Conservation (phyloP, 2,888 invertebrate species). For the Pollenia angustigena region DNA sequence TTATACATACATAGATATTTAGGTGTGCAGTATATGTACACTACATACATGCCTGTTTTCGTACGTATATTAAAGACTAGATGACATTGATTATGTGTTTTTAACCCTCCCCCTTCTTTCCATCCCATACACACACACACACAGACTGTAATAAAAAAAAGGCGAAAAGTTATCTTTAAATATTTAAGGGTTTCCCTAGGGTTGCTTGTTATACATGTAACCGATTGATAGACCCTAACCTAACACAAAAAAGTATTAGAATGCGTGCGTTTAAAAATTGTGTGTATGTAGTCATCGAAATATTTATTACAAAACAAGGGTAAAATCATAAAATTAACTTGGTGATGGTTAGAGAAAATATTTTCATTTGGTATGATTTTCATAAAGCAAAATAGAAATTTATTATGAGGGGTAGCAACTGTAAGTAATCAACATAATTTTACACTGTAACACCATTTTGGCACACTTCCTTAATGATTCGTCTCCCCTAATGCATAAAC, state of each 20-base stretch:
- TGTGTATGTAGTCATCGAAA: not conserved
- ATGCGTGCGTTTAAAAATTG: not conserved
- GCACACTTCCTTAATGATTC: slow-evolving; percentile 49
- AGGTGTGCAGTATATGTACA: slow-evolving; percentile 6
- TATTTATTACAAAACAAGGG: slow-evolving; percentile 28
- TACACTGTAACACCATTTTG: slow-evolving; percentile 54
- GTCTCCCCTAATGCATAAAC: slow-evolving; percentile 36
- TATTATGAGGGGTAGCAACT: slow-evolving; percentile 24
- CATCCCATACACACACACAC: not conserved
- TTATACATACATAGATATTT: not conserved
- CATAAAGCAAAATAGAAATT: not conserved
- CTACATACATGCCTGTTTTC: no score
- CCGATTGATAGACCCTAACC: slow-evolving; percentile 45
- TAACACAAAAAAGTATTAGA: slow-evolving; percentile 13
- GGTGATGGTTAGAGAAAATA: slow-evolving; percentile 37
- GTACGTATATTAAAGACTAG: not conserved
- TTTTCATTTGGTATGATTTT: slow-evolving; percentile 21
- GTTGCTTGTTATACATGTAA: slow-evolving; percentile 27
- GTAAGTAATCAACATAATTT: slow-evolving; percentile 55
- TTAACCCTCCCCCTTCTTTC: slow-evolving; percentile 8
- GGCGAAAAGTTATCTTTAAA: slow-evolving; percentile 19
- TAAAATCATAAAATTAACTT: slow-evolving; percentile 56
- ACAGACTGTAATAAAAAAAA: not conserved
- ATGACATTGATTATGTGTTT: slow-evolving; percentile 27
- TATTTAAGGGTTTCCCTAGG: slow-evolving; percentile 46